Evolutionary conservation across 2,113 vertebrate species (phyloP), one percentile per base, ranked within the genome.

Genomic region (Chamaea fasciata): DNA sequence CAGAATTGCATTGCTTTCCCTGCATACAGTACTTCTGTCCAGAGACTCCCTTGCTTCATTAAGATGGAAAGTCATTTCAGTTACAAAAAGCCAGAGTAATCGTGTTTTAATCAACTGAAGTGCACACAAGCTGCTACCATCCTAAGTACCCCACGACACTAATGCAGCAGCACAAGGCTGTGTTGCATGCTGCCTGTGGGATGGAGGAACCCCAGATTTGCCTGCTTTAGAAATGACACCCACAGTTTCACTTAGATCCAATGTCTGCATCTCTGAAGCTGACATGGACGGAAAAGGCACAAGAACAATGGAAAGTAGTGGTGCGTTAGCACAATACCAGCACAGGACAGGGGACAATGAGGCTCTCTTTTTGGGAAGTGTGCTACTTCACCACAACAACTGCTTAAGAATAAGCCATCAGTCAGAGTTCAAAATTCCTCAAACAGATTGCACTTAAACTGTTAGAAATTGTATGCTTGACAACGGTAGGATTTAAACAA

Each of bases 11-110:
- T 6, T 60, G 57, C 92, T 83, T 84, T 94, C 65, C 83, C 69
- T 76, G 69, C 4, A 75, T 49, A 83, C 50, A 78, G 62, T 64
- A 60, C 91, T 94, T 92, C 95, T 89, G 89, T 67, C 92, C 89
- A 87, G 94, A 95, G 92, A 97, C 83, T 96, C 89, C 92, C 94
- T 87, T 57, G 68, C 77, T 94, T 96, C 89, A 94, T 95, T 94
- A 96, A 89, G 83, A 89, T 71, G 65, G 74, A 91, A 94, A 89
- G 69, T 73, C 73, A 87, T 95, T 96, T 91, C 89, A 91, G 69
- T 75, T 69, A 82, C 92, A 81, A 82, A 95, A 94, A 96, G 62
- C 65, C 60, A 79, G n/a, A 82, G 77, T 52, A 96, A 91, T 91
- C 8, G 12, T 65, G 49, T 67, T 95, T 87, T 94, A 95, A 95